Conservation (phyloP, 2,113 vertebrate genomes). For the Pithys albifrons region DNA sequence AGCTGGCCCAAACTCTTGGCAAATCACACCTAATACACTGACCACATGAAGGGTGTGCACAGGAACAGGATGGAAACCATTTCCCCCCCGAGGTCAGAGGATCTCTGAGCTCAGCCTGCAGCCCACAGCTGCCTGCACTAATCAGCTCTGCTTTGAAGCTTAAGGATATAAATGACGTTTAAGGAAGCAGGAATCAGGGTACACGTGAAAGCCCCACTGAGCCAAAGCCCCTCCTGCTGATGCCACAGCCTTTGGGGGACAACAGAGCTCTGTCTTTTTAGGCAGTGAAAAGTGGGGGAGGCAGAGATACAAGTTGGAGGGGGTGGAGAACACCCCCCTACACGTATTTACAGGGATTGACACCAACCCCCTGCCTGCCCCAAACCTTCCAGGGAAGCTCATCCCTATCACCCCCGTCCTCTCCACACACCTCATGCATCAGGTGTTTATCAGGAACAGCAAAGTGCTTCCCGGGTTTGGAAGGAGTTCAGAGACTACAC, state of each 20-base stretch:
- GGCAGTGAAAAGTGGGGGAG: neutral
- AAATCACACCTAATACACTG: neutral
- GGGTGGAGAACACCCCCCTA: neutral
- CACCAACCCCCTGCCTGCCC: neutral
- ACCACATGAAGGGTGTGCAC: neutral
- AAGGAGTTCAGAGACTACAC: constrained; percentile 33
- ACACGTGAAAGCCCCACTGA: neutral
- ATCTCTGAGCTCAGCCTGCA: neutral
- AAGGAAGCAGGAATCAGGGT: neutral
- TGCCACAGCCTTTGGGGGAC: neutral
- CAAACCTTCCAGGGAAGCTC: neutral
- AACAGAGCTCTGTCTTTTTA: neutral
- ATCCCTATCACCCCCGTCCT: neutral
- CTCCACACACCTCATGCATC: constrained; percentile 55
- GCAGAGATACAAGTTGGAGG: neutral
- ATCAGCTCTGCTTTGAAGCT: neutral
- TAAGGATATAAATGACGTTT: neutral
- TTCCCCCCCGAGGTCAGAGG: neutral
- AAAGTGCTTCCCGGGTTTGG: neutral
- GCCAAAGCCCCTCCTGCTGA: neutral
- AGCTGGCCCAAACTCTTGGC: neutral
- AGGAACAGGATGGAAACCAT: neutral
- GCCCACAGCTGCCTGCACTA: neutral
- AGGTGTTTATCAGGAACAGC: constrained; percentile 51
- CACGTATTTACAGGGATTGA: neutral